Percentiles rank a stretch among this genome's conserved stretches.
These are phyloP conservation scores for Notechis scutatus DNA, from an alignment of 2,113 vertebrate species.

Conservation along the genomic window DNA sequence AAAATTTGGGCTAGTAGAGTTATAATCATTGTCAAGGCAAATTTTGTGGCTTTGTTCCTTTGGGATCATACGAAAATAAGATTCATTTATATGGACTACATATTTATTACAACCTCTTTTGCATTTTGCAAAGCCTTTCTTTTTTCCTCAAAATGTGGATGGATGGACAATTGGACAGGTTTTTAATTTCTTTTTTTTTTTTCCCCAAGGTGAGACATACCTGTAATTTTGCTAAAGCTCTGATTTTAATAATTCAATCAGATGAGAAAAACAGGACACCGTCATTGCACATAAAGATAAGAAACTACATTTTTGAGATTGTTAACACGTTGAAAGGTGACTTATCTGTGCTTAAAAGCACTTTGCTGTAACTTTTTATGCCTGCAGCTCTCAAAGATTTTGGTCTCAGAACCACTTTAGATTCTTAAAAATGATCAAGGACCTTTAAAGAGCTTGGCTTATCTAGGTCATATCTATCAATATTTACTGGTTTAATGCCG, in stretches of 20 bases:
- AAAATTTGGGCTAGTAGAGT: background rate
- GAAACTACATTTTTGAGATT: background rate
- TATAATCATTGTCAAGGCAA: background rate
- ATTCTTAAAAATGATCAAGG: background rate
- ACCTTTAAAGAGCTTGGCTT: background rate
- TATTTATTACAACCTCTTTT: background rate
- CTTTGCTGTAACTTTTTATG: background rate
- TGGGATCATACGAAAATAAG: background rate
- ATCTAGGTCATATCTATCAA: background rate
- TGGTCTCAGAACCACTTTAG: background rate
- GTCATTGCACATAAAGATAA: background rate
- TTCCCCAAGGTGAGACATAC: background rate
- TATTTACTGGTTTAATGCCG: background rate
- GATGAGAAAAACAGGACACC: background rate
- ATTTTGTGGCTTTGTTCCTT: background rate
- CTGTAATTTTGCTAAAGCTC: background rate
- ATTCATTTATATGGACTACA: background rate
- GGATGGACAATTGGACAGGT: background rate
- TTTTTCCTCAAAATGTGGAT: background rate
- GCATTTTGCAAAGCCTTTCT: background rate
- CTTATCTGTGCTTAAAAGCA: rapidly evolving
- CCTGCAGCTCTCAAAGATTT: background rate
- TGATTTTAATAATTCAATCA: background rate
- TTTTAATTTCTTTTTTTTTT: background rate
- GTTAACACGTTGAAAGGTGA: background rate